phyloP scores from a whole-genome alignment of 1,140 invertebrate species.

The Asobara japonica region DNA sequence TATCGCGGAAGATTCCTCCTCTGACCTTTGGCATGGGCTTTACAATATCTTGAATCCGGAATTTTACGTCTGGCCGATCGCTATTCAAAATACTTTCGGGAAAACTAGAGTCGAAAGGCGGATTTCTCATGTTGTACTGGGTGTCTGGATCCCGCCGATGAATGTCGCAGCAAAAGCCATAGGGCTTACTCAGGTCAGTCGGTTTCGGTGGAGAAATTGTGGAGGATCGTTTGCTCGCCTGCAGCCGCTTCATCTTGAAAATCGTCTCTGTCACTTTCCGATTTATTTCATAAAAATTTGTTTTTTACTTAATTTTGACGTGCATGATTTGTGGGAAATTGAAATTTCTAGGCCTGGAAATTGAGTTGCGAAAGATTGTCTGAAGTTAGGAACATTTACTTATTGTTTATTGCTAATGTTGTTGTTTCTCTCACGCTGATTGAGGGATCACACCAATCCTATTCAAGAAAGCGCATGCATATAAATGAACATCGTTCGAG shows the following conservation, averaged over 20 bases:
- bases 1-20: conserved; percentile 19
- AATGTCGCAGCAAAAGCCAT: conserved; percentile 53
- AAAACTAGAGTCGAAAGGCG: conserved; percentile 35
- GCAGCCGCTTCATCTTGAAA: conserved; percentile 22
- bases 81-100: conserved; percentile 28
- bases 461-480: too few species aligned
- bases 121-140: conserved; percentile 22
- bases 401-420: too few species aligned
- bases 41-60: conserved; percentile 43
- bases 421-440: too few species aligned
- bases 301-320: too few species aligned
- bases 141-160: conserved; percentile 41
- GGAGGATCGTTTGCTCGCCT: conserved; percentile 11
- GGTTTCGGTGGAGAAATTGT: conserved; percentile 9
- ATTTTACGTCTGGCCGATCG: conserved; percentile 47
- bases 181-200: conserved; percentile 45
- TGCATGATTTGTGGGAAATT: too few species aligned
- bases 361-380: too few species aligned
- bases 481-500: too few species aligned
- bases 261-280: neutral
- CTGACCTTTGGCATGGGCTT: conserved; percentile 2
- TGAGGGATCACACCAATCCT: too few species aligned
- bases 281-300: too few species aligned
- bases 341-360: too few species aligned
- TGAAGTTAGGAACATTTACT: too few species aligned